Base-by-base conservation (phyloP, 2,888 invertebrate genomes). In the Hyposoter dolosus region DNA sequence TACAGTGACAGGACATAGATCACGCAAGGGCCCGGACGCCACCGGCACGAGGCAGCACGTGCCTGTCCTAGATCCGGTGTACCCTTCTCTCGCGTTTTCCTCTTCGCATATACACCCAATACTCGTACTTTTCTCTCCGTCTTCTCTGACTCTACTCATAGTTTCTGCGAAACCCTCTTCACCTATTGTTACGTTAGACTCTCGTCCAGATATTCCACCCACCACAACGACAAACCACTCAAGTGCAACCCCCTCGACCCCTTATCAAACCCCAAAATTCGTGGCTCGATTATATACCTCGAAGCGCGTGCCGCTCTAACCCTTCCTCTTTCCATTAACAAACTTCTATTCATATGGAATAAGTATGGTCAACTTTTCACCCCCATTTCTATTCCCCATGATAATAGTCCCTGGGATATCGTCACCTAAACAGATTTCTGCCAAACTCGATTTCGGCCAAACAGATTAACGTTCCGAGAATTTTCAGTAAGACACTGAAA, bases 171-270 rank as follows among this genome's bases (percentile, higher is more conserved):
- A 82, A 81, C 86, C 86, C 80, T 85, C 74, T 81, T 77, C 81
- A 79, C 72, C 82, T 75, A 87, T 79, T 83, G 84, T 85, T 86
- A 81, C 82, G 77, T 69, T 85, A 80, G 88, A 88, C 85, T 60
- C 69, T 87, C 82, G 85, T 83, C 84, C 88, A 72, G 86, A 88
- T 87, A 89, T 92, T 90, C 90, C 92, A 90, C 90, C 92, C 91
- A 92, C 92, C 90, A 40, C 93, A 91, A 90, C 91, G 91, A 92
- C 92, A 90, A 92, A 90, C 92, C 92, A 92, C 92, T 93, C 91
- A 89, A 93, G 90, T 92, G 90, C 88, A 86, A 90, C 91, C 90
- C 87, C 56, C 45, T 32, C n/a, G 28, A 28, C 19, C 68, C 28
- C 68, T 68, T 40, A 65, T 50, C 77, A n/a, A 74, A 56, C 43